These are phyloP conservation scores for Sebastes vulpes DNA, from an alignment of 2,797 vertebrate species.

Conservation along the genomic window DNA sequence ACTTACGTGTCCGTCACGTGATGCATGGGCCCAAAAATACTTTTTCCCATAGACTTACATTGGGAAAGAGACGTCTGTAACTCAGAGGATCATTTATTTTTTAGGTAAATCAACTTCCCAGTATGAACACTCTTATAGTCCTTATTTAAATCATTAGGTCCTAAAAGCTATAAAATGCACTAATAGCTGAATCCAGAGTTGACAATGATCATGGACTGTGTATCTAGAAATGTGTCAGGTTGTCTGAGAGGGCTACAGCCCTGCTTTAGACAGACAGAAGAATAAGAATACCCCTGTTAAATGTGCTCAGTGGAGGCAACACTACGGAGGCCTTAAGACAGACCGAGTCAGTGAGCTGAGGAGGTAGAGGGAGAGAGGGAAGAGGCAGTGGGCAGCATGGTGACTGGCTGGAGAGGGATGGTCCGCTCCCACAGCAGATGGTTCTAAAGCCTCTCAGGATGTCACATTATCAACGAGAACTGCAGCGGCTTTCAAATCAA, in stretches of 20 bases:
- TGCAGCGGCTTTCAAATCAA: conserved; percentile 18
- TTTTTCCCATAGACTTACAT: no score
- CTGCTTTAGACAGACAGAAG: no score
- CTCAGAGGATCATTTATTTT: no score
- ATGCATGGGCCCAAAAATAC: no score
- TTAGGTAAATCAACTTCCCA: no score
- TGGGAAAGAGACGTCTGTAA: no score
- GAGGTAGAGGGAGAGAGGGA: neutral
- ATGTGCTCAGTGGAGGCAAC: neutral
- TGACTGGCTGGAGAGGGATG: conserved; percentile 18
- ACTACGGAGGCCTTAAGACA: conserved; percentile 21
- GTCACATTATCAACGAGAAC: conserved; percentile 33
- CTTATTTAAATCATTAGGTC: no score
- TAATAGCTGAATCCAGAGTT: no score
- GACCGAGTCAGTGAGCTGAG: neutral
- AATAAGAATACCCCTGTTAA: no score
- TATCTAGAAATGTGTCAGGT: neutral
- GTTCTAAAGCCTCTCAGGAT: conserved; percentile 30
- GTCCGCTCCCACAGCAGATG: conserved; percentile 47
- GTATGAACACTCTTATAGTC: no score
- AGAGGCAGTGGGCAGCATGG: neutral
- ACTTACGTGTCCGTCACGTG: no score
- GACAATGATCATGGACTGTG: neutral
- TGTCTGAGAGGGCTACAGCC: neutral
- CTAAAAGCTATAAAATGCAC: no score